Base-by-base conservation (phyloP, 2,113 vertebrate species). In the Cynocephalus volans region DNA sequence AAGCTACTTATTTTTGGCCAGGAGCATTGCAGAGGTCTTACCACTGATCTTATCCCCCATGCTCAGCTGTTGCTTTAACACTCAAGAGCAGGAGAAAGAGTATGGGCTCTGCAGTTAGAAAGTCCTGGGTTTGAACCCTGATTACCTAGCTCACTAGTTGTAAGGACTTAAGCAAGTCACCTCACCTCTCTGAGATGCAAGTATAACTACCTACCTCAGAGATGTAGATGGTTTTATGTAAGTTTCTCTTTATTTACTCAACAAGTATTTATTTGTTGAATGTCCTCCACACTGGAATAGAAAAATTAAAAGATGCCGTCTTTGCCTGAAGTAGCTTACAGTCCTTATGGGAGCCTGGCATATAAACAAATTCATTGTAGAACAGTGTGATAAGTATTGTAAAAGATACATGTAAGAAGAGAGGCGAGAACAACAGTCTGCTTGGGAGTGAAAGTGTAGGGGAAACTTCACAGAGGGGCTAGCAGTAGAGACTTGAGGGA, bases 51-150 rank as follows among this genome's bases (percentile, higher is more conserved):
- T 72, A 85, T 56, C 24, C 18, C 19, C 82, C 69, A 31, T 8
- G 0, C 77, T 88, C 36, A 84, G 52, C 26, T 0, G 36, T 52
- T 70, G 21, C 69, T 84, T 86, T 83, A 89, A 80, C 23, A 89
- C n/a, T 72, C 31, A 54, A 52, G 72, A 24, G 31, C 56, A 58
- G 14, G 41, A 41, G 48, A 88, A 77, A 21, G 65, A 89, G 5
- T n/a, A 9, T 54, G 36, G 67, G 70, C 23, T 82, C 62, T 85
- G 10, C 24, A 8, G 36, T 73, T 86, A 41, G 54, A 65, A 93
- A 85, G 50, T 94, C 62, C 45, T 86, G 41, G 41, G 72, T 95
- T 97, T 95, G 89, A 93, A 96, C 93, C 45, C 75, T 65, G 41
- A 86, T 90, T 86, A 54, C 33, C 48, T n/a, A 70, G 0, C 54